Evolutionary conservation across 2,888 invertebrate species (phyloP), one percentile per base, ranked within the genome.

Genomic region (Norana najaformis): DNA sequence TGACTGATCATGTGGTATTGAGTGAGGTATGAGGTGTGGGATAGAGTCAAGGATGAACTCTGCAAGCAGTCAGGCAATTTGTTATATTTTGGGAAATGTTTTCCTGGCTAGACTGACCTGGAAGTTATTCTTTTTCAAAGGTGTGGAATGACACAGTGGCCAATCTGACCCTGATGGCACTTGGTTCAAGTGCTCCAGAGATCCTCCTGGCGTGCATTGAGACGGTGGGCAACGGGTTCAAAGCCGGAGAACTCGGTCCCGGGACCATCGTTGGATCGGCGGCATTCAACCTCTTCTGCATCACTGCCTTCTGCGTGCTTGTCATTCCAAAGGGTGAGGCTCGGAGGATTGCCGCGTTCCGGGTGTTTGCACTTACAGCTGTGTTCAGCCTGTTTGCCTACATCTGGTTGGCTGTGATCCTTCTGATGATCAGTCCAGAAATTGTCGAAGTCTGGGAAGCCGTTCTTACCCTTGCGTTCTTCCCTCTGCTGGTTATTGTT

Each of bases 221-320:
- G 95, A 98, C 99, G 94, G 97, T 97, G 95, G 98, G 98, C 88
- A 94, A 94, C 88, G 92, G 93, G 94, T 99, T 99, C 94, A 96
- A 98, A 94, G 98, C 99, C 85, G 99, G 99, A 16, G 99, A 99
- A 91, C 96, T 99, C 90, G 99, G 99, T 35, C 99, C 99, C 11
- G 98, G 99, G 39, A 99, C 99, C 88, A 99, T 99, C 93, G 99
- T 99, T 90, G 99, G 99, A 88, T 98, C 98, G 18, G 99, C 99
- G 39, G 99, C 99, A 89, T 99, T 99, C 95, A 99, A 99, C 95
- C 96, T 99, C 91, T 98, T 99, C 95, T 97, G 99, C 93, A 99
- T 99, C 94, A 99, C 99, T 92, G 97, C 98, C 89, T 96, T 99
- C 92, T 99, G 99, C 96, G 96, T 99, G 90, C 96, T 96, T 92